These are phyloP conservation scores for Eumaeus atala DNA, from an alignment of 1,140 invertebrate genomes.

Conservation along the genomic window DNA sequence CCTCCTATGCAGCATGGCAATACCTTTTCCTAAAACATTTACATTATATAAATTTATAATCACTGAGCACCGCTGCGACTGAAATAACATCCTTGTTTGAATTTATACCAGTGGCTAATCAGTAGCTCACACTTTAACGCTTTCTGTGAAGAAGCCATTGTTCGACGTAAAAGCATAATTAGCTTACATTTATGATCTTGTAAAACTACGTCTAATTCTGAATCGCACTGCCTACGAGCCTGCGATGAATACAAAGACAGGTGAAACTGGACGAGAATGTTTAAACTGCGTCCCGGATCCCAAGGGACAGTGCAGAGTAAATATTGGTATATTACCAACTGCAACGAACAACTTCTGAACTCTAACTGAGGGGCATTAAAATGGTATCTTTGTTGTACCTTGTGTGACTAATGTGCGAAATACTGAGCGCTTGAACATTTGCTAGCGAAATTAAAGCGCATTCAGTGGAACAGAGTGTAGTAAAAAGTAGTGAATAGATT, in stretches of 20 bases:
- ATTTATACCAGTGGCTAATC: conserved; percentile 4
- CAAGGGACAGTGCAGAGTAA: conserved; percentile 41
- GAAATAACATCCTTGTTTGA: not conserved
- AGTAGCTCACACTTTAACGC: conserved; percentile 4
- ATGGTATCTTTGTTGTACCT: not conserved
- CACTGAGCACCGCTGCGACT: not conserved
- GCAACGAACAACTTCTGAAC: conserved; percentile 52
- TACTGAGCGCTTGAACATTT: too few species aligned
- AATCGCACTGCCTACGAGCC: conserved; percentile 1
- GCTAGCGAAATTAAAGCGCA: too few species aligned
- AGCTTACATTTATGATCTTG: conserved; percentile 8
- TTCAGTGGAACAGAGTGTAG: too few species aligned
- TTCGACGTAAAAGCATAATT: conserved; percentile 1
- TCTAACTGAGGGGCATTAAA: conserved; percentile 17
- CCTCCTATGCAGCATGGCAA: too few species aligned
- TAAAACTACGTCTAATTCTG: conserved; percentile 1
- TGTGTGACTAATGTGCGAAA: too few species aligned
- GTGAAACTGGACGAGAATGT: conserved; percentile 35
- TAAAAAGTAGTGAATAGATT: too few species aligned
- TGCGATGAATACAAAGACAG: conserved; percentile 34
- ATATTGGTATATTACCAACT: conserved; percentile 62
- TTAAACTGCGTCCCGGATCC: conserved; percentile 43
- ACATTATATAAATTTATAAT: not conserved
- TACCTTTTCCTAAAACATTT: not conserved
- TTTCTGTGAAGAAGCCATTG: conserved; percentile 21